Base-by-base conservation (phyloP, 2,113 vertebrate genomes). In the Gasterosteus nipponicus region DNA sequence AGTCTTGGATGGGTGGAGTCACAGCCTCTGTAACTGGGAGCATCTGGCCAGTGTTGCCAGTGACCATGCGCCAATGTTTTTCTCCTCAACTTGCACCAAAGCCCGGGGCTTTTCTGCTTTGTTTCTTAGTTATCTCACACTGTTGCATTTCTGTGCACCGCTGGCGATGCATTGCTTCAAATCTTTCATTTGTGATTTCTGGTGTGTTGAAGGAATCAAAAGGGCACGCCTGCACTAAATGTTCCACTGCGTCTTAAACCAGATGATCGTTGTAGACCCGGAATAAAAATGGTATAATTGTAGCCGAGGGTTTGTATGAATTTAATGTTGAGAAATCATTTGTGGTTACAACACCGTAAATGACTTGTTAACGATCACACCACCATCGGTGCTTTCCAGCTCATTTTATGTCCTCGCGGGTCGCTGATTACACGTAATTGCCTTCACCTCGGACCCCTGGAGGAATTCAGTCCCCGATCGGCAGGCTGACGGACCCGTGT, bases 401-500 rank as follows among this genome's bases (percentile, higher is more conserved):
- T 73, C 22, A 62, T 83, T 65, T 41, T 59, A 44, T 4, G 0
- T 60, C 75, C 73, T 26, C 33, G 51, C 35, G 57, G 49, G 76
- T 26, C 54, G 75, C 51, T 82, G 73, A 86, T 89, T 80, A 33
- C 38, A 66, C 31, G 53, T 77, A 74, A 84, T 74, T 76, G 22
- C 54, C 2, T 61, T 81, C 79, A 69, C 67, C 70, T 61, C 35
- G 51, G 51, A 26, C 65, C 64, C 44, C 65, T 7, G 75, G 75
- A 35, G 78, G 51, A 53, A 84, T 79, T 82, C 73, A 83, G 62
- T 41, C 53, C 26, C 66, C 78, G 53, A 84, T 89, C 86, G 64
- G 75, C 60, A 47, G 42, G 83, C 22, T 5, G n/a, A 10, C 22
- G n/a, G 22, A 53, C 66, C 49, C 75, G 56, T 59, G 33, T 33